Percentiles rank a stretch among this genome's conserved stretches.
Evolutionary conservation across 2,113 vertebrate species (phyloP).

Genomic region (Gopherus evgoodei): DNA sequence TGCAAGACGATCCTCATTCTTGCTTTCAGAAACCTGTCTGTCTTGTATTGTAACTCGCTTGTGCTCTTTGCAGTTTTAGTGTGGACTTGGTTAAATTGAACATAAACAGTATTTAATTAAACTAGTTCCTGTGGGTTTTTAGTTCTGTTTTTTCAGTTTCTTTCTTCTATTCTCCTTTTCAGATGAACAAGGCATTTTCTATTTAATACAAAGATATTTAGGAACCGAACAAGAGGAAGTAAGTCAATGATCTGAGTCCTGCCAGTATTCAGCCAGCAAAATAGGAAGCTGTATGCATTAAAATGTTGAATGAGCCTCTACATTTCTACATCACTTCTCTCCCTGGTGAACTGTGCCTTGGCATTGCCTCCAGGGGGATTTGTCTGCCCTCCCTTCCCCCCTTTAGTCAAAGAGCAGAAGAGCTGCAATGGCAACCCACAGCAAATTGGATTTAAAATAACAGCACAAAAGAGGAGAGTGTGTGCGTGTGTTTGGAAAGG

Average conservation of each 20-base stretch:
- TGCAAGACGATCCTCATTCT: background rate
- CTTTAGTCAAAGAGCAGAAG: background rate
- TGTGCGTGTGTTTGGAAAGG: background rate
- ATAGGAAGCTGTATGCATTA: conserved; percentile 27
- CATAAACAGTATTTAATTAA: background rate
- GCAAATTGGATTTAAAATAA: background rate
- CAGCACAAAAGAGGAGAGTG: background rate
- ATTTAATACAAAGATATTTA: background rate
- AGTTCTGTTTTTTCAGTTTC: conserved; percentile 15
- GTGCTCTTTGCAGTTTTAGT: background rate
- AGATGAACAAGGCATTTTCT: background rate
- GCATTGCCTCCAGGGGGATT: background rate
- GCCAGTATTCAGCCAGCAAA: background rate
- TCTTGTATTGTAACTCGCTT: background rate
- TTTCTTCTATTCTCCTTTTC: conserved; percentile 5
- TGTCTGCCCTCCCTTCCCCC: background rate
- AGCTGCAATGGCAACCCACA: fast-evolving
- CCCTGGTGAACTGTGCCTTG: background rate
- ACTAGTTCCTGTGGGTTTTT: background rate
- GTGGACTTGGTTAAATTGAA: background rate
- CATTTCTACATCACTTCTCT: conserved; percentile 1
- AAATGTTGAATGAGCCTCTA: background rate
- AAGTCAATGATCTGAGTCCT: background rate
- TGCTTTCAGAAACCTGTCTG: background rate
- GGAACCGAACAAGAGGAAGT: conserved; percentile 19